Base-by-base conservation (phyloP, 2,888 invertebrate genomes). In the Escarpia spicata region DNA sequence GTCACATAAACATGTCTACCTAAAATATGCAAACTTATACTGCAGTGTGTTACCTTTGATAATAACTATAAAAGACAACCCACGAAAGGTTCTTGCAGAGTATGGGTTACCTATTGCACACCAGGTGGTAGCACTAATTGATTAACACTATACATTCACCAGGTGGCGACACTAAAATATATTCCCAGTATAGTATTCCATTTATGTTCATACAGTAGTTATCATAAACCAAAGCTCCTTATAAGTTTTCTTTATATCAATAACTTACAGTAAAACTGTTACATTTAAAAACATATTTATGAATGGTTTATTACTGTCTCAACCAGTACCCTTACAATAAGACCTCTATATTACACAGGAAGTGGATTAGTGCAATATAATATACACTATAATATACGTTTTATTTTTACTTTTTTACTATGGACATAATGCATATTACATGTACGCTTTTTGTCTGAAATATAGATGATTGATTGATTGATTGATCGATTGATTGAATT, bases 211-310 rank as follows among this genome's bases (percentile, higher is more conserved):
- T 75, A 26, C 75, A 75, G 75, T 75, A 26, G 4, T 75, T 75
- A 75, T 37, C 91, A 91, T 91, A 44, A 91, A 91, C 91, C n/a
- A 91, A 91, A 91, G 43, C 15, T 43, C 44, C 44, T 31, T 43
- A 91, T n/a, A 44, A 91, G 31, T 75, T 75, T 75, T n/a, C 4
- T 75, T 75, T 75, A 26, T 75, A 75, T n/a, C n/a, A 75, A 19
- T 75, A 75, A 26, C 75, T 26, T 75, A 75, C 75, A 19, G 26
- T 26, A 6, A 26, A 26, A 26, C 19, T 75, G n/a, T 75, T 75
- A 75, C 75, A 75, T 75, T 75, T 75, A 75, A 75, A 19, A 75
- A 75, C 75, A 8, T 52, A 52, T 9, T 52, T 52, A 52, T 26
- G 19, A 15, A 19, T 26, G 19, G 75, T 75, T 75, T 75, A 75